phyloP scores from a whole-genome alignment of 2,113 vertebrate genomes.

The Pygoscelis adeliae region DNA sequence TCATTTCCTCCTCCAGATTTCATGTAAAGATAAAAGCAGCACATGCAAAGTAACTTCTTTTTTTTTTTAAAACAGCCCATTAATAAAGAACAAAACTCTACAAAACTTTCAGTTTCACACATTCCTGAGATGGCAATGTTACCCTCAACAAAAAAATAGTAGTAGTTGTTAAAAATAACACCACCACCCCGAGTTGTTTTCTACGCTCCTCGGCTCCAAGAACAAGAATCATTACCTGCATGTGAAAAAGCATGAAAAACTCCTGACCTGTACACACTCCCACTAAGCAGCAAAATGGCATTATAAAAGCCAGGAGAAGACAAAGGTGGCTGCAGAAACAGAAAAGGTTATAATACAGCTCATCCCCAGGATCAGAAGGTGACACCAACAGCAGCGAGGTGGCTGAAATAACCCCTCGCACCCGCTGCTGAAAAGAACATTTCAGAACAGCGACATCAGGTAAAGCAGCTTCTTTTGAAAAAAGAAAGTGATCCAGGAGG shows the following conservation, averaged over 20 bases:
- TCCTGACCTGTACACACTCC: background rate
- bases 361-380: background rate
- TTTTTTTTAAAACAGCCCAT: background rate
- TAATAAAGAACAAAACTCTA: background rate
- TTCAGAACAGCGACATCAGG: constrained; percentile 69
- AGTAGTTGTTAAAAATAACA: background rate
- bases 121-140: background rate
- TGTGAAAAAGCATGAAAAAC: background rate
- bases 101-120: background rate
- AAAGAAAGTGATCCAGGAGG: constrained; percentile 69
- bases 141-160: background rate
- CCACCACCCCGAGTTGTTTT: background rate
- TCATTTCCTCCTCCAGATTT: constrained; percentile 2
- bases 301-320: background rate
- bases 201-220: background rate
- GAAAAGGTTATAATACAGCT: background rate
- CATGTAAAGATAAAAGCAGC: background rate
- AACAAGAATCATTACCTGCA: background rate
- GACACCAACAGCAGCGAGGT: background rate
- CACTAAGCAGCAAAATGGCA: background rate
- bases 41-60: background rate
- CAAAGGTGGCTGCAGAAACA: background rate
- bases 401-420: constrained; percentile 25
- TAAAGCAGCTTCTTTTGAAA: constrained; percentile 66
- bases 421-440: constrained; percentile 60